phyloP scores from a whole-genome alignment of 2,113 vertebrate genomes.

The Fregetta grallaria region DNA sequence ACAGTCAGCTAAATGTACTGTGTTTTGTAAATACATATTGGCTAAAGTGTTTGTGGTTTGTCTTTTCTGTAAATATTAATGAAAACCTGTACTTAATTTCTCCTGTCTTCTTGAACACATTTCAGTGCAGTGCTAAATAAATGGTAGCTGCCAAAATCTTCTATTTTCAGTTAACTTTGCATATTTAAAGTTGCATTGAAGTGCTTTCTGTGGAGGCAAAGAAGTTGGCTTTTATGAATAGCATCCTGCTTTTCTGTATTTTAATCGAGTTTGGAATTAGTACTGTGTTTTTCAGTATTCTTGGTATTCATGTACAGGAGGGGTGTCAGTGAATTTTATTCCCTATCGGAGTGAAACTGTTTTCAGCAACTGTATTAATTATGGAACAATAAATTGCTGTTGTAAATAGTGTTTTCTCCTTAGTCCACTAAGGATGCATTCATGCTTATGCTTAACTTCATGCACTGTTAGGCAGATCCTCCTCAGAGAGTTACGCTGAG shows the following conservation, averaged over 20 bases:
- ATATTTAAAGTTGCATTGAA: neutral
- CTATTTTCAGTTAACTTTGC: neutral
- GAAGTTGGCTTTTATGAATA: neutral
- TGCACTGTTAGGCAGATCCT: neutral
- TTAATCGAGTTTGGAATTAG: neutral
- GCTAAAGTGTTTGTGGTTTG: neutral
- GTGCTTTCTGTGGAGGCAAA: neutral
- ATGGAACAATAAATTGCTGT: neutral
- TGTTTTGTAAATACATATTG: neutral
- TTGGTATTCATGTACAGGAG: neutral
- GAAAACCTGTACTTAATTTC: neutral
- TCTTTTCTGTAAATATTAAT: neutral
- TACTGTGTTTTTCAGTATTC: neutral
- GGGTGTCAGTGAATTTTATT: neutral
- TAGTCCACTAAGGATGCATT: neutral
- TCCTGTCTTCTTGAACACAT: neutral
- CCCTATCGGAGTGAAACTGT: neutral
- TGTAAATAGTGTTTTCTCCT: neutral
- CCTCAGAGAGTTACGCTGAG: neutral
- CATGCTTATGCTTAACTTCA: neutral
- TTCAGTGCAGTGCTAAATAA: neutral
- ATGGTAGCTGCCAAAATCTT: neutral
- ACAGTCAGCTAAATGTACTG: neutral
- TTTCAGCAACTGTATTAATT: neutral
- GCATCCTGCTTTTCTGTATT: neutral